Evolutionary conservation across 2,113 vertebrate species (phyloP), one percentile per base, ranked within the genome.

Genomic region (Meleagris gallopavo): DNA sequence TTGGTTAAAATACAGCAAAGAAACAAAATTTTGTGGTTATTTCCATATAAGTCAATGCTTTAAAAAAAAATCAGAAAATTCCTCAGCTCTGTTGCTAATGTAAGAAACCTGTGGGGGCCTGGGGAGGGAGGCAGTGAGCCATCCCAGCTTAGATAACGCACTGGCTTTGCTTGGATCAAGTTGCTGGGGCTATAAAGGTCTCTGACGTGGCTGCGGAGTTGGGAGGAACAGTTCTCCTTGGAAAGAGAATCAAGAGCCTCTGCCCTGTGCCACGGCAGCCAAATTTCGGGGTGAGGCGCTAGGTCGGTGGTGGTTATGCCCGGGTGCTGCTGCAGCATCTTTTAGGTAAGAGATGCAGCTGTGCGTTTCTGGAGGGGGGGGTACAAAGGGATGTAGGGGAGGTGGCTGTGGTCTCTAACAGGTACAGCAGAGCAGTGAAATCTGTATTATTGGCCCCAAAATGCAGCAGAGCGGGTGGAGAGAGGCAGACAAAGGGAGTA

Each of bases 261-360:
- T 45, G 43, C 21, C 30, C 13, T 4, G 0, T 7, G 5, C 2
- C 0, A 9, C 13, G 1, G n/a, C 1, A 5, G 41, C 21, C 34
- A 46, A 71, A 7, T 0, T 13, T 0, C 0, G 1, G 29, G 64
- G 57, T 24, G 0, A 29, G 22, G 41, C 0, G 6, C 74, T 25
- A 3, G 1, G 80, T 2, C 34, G 2, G 1, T 1, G 1, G 2
- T 3, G 5, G 4, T 15, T 6, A 0, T 57, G 12, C 5, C 1
- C 0, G 4, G 43, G 58, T n/a, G 38, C 77, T 19, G 52, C 45
- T 4, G 4, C 7, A 58, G 87, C 50, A 9, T 27, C 80, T 24
- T 3, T 0, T 2, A 3, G 15, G 94, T 95, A 55, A 17, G 41
- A 13, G 36, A 9, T 1, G 50, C 10, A 0, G 55, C 19, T 3